A percentile compares a stretch with the other conserved stretches of the same genome.
phyloP scores from a whole-genome alignment of 2,113 vertebrate species.

The Syngnathoides biaculeatus region DNA sequence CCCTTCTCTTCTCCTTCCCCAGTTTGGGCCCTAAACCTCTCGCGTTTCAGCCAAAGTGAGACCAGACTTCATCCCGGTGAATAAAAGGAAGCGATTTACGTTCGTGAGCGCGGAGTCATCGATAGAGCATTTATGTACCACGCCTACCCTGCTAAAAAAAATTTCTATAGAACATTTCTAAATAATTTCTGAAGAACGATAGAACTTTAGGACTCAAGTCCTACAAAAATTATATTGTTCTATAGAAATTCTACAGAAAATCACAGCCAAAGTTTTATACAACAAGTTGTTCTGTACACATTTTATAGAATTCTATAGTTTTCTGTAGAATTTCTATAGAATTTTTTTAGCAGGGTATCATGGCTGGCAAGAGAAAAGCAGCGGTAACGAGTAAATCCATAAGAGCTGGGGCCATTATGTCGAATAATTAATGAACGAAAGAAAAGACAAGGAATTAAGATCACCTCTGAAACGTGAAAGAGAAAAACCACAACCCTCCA shows the following conservation, averaged over 20 bases:
- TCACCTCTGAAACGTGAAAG: conserved; percentile 92
- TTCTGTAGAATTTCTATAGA: too few relatives aligned
- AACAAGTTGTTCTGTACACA: too few relatives aligned
- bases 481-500: conserved; percentile 71
- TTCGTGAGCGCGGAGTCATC: conserved; percentile 23
- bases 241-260: too few relatives aligned
- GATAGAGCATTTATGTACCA: conserved; percentile 12
- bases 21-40: conserved; percentile 43
- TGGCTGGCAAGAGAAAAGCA: conserved; percentile 93
- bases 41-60: conserved; percentile 52
- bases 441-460: conserved; percentile 80
- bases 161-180: too few relatives aligned
- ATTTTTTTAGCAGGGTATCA: too few relatives aligned
- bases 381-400: conserved; percentile 81
- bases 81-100: conserved; percentile 24
- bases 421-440: conserved; percentile 83
- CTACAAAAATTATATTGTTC: too few relatives aligned
- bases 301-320: too few relatives aligned
- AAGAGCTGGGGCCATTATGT: conserved; percentile 79
- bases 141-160: too few relatives aligned
- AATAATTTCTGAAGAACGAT: too few relatives aligned
- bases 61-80: conserved; percentile 33
- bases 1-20: conserved; percentile 5
- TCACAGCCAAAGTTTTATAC: too few relatives aligned
- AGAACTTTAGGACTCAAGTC: too few relatives aligned